Percentiles rank a stretch among this genome's conserved stretches.
Evolutionary conservation across 2,113 vertebrate genomes (phyloP).

Genomic region (Promerops cafer): DNA sequence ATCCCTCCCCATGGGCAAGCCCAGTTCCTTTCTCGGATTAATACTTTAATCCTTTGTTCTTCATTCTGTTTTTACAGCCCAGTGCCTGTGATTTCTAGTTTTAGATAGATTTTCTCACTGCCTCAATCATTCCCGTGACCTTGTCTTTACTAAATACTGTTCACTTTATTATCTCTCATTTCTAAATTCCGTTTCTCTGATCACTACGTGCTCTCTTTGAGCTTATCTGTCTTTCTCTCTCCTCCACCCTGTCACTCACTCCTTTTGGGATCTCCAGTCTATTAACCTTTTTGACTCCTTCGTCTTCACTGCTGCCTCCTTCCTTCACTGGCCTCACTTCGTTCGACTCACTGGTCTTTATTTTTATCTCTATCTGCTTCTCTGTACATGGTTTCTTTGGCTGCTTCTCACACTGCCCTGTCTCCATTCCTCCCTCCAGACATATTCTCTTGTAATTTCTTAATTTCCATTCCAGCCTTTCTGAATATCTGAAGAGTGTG

Average conservation of each 20-base stretch:
- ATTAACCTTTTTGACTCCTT: conserved; percentile 62
- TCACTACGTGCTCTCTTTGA: conserved; percentile 35
- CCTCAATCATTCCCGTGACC: conserved; percentile 34
- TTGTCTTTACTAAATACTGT: conserved; percentile 48
- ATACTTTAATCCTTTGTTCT: neutral
- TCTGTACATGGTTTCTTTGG: neutral
- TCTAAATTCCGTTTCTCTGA: conserved; percentile 43
- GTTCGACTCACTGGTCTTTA: conserved; percentile 3
- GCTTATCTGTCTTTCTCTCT: conserved; percentile 39
- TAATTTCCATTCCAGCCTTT: neutral
- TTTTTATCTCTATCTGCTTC: neutral
- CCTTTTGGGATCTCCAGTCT: conserved; percentile 53
- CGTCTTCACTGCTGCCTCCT: conserved; percentile 4
- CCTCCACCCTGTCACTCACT: conserved; percentile 43
- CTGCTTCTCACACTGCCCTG: neutral
- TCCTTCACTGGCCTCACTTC: conserved; percentile 16
- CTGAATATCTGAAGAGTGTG: neutral
- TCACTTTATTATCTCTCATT: conserved; percentile 42
- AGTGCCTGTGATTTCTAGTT: neutral
- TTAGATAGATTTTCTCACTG: neutral
- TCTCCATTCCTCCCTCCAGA: neutral
- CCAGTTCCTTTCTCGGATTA: neutral
- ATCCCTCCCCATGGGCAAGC: neutral
- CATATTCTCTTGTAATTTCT: neutral
- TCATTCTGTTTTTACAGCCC: neutral